phyloP scores from a whole-genome alignment of 64 coral and sea anemone species.

The Actinia tenebrosa region DNA sequence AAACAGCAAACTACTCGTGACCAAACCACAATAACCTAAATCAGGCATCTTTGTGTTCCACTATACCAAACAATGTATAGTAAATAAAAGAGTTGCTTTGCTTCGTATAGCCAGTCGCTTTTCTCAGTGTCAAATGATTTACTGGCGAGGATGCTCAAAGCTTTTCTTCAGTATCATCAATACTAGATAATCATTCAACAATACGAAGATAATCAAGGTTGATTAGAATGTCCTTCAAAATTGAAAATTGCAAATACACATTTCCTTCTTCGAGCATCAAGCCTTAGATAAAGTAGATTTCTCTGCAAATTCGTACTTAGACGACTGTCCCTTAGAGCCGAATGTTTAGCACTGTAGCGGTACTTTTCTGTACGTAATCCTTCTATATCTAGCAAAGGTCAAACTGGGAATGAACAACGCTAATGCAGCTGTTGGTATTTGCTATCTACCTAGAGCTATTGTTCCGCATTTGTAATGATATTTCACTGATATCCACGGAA shows the following conservation, averaged over 20 bases:
- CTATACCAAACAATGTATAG: too few relatives aligned
- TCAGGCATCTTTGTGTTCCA: not conserved
- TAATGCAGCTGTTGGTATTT: not conserved
- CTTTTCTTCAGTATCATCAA: not conserved
- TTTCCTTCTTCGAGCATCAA: not conserved
- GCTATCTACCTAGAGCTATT: not conserved
- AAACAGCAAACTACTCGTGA: not conserved
- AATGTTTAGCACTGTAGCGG: too few relatives aligned
- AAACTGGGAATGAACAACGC: constrained; percentile 2
- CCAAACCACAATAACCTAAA: not conserved
- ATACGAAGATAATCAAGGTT: not conserved
- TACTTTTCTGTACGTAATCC: too few relatives aligned
- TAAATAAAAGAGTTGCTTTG: too few relatives aligned
- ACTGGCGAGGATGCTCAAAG: not conserved
- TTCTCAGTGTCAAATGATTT: too few relatives aligned
- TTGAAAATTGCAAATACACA: not conserved
- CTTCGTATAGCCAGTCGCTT: too few relatives aligned
- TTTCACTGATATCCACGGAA: not conserved
- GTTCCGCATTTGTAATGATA: not conserved
- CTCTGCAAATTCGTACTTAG: too few relatives aligned
- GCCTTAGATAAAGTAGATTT: too few relatives aligned
- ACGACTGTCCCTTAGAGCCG: too few relatives aligned
- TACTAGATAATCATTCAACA: not conserved
- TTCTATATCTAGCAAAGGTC: not conserved
- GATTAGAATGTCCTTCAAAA: not conserved